Evolutionary conservation across 2,113 vertebrate species (phyloP).

Genomic region (Xenopus borealis): DNA sequence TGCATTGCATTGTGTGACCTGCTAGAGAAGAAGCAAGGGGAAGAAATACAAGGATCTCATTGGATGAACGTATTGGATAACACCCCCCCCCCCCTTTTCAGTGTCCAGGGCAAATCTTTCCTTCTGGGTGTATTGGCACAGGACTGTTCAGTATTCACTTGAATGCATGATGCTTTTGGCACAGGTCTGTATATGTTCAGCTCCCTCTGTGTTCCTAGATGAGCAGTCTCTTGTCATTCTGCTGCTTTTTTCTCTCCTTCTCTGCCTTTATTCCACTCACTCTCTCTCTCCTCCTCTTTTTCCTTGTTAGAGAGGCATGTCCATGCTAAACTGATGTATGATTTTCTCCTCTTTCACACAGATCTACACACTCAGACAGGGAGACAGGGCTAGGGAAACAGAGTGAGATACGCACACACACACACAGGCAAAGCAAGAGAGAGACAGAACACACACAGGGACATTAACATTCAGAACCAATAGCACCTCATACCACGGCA

Average conservation of each 20-base stretch:
- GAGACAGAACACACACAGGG: constrained; percentile 39
- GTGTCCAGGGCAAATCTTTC: constrained; percentile 6
- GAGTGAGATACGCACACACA: constrained; percentile 14
- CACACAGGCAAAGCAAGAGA: background rate
- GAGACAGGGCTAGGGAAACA: constrained; percentile 36
- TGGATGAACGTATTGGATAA: constrained; percentile 26
- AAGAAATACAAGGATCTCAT: background rate
- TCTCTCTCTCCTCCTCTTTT: constrained; percentile 27
- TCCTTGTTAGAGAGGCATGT: constrained; percentile 40
- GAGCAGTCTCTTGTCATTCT: constrained; percentile 45
- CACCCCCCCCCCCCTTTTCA: too few species aligned
- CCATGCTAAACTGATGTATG: constrained; percentile 43
- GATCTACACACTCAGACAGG: constrained; percentile 43
- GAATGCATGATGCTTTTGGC: constrained; percentile 19
- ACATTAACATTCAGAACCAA: constrained; percentile 52
- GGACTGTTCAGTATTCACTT: background rate
- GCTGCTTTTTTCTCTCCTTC: constrained; percentile 44
- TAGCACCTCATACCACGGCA: constrained; percentile 35
- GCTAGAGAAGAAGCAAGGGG: background rate
- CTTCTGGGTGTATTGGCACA: background rate
- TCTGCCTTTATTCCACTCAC: constrained; percentile 13
- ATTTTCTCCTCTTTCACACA: constrained; percentile 21
- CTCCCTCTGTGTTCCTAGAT: constrained; percentile 10
- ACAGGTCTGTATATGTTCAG: constrained; percentile 24
- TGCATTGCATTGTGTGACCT: background rate